phyloP scores from a whole-genome alignment of 2,797 vertebrate genomes.

The Schizothorax lantsangensis region DNA sequence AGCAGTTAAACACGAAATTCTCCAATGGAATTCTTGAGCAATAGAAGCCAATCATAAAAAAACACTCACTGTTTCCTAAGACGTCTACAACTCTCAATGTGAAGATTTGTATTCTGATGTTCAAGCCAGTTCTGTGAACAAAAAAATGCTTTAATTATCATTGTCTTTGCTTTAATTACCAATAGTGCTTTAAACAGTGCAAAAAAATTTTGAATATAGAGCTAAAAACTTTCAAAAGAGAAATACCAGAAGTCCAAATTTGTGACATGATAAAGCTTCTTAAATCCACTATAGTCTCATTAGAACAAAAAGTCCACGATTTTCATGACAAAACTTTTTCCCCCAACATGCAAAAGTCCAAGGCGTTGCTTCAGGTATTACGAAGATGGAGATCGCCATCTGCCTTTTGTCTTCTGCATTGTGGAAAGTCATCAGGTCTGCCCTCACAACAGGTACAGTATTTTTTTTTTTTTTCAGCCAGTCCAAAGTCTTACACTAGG shows the following conservation, averaged over 20 bases:
- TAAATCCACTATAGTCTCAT: not conserved
- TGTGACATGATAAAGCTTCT: not conserved
- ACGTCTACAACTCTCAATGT: constrained; percentile 86
- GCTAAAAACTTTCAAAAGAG: not conserved
- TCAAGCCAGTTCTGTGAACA: constrained; percentile 88
- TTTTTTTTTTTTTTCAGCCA: constrained; percentile 8
- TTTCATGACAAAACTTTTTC: not conserved
- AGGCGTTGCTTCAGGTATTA: constrained; percentile 17
- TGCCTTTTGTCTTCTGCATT: constrained; percentile 15
- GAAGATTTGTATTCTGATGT: constrained; percentile 87
- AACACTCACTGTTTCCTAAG: constrained; percentile 85
- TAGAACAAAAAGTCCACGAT: not conserved
- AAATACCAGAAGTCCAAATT: not conserved
- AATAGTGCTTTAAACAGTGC: not conserved
- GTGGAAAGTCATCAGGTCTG: constrained; percentile 28
- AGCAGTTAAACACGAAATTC: not conserved
- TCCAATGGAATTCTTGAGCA: not conserved
- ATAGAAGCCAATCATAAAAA: not conserved
- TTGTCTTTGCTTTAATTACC: not conserved
- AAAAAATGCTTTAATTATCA: constrained; percentile 42
- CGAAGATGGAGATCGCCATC: constrained; percentile 1
- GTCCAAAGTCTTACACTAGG: constrained; percentile 8
- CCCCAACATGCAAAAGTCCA: not conserved
- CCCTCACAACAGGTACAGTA: constrained; percentile 19
- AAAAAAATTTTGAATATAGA: not conserved